Evolutionary conservation across 23 tunicate genomes (phyloP), one percentile per base, ranked within the genome.

Genomic region (Botrylloides violaceus): DNA sequence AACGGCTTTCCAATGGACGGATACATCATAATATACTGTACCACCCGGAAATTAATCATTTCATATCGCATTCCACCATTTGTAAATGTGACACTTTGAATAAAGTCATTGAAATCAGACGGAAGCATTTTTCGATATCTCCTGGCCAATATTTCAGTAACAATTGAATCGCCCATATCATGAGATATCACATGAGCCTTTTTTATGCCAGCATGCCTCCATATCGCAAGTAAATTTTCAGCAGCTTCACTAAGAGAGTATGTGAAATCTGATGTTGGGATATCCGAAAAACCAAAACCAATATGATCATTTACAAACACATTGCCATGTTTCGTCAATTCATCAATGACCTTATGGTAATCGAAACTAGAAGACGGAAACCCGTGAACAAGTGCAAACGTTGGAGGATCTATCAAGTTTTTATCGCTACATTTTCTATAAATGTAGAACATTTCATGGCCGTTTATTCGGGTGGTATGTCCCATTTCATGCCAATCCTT

Each of bases 101-200:
- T 75, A 70, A 79, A 83, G 50, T 70, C 61, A 21, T 79, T 73
- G 53, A 84, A 83, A 56, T 91, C 79, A 2, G 56, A 43, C 31
- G 98, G 95, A 4, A 93, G 78, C 79, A 86, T 59, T 26, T 66
- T 68, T 79, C 96, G 71, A 58, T 82, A 65, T 25, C 92, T 65
- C 36, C 99, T 64, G 9, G 95, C 81, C 18, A 95, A 76, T 15
- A 95, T 79, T 71, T 95, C 99, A 2, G 92, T 83, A 20, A 95
- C 34, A 36, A 95, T 58, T n/a, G 92, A 68, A 58, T 95, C 99
- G 0, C 99, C 99, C 99, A 95, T 95, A 34, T 95, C 99, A 70
- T 95, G 99, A 12, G 92, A 79, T 20, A 95, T 73, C 34, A 91
- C 74, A 34, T 86, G 93, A 9, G 80, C 89, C 3, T 81, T 70